Percentiles rank a stretch among this genome's conserved stretches.
phyloP scores from a whole-genome alignment of 2,797 vertebrate genomes.

The Kryptopterus vitreolus region DNA sequence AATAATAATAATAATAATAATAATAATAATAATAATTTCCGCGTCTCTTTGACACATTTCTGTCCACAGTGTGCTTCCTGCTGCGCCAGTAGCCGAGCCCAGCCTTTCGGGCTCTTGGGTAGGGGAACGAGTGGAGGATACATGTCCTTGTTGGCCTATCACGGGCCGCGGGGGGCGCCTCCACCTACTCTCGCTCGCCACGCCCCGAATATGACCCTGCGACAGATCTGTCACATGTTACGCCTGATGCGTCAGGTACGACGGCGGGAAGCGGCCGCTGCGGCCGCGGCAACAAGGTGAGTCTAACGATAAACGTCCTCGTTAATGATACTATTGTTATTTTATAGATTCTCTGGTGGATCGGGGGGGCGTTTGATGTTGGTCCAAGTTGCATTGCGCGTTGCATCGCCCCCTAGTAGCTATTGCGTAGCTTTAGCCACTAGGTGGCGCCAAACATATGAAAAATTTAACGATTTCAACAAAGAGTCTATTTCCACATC shows the following conservation, averaged over 20 bases:
- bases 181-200: conserved; percentile 65
- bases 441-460: no score
- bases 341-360: no score
- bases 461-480: no score
- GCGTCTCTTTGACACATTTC: background rate
- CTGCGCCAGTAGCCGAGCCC: conserved; percentile 62
- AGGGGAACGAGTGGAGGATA: conserved; percentile 59
- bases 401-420: no score
- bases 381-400: no score
- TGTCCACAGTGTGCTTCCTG: conserved; percentile 74
- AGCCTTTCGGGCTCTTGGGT: conserved; percentile 65
- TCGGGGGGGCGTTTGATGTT: no score
- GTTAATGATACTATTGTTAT: no score
- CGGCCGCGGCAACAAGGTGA: conserved; percentile 60
- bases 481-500: no score
- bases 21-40: no score
- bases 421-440: no score
- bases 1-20: no score
- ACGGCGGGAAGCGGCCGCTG: conserved; percentile 61
- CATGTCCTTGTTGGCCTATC: conserved; percentile 65
- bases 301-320: background rate
- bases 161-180: conserved; percentile 65
- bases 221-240: conserved; percentile 74
- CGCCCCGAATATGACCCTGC: conserved; percentile 72
- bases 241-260: conserved; percentile 72